These are phyloP conservation scores for Catharus ustulatus DNA, from an alignment of 2,797 vertebrate genomes.

Conservation along the genomic window DNA sequence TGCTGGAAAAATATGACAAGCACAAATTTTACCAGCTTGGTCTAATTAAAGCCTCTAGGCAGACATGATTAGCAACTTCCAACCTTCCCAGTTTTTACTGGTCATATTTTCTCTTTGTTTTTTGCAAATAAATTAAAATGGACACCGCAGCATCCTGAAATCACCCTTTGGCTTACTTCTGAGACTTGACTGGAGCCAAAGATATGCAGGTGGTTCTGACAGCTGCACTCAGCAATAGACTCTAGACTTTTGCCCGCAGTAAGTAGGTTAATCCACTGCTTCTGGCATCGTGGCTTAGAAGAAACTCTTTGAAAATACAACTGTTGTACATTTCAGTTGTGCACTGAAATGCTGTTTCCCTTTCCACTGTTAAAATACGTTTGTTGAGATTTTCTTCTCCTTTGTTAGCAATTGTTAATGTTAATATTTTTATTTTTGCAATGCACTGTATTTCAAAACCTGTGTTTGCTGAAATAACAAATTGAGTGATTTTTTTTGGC, in stretches of 20 bases:
- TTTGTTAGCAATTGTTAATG: not conserved
- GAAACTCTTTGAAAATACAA: not conserved
- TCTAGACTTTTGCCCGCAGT: not conserved
- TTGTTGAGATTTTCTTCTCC: not conserved
- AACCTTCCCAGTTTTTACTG: not conserved
- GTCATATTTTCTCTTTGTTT: not conserved
- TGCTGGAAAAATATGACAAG: not conserved
- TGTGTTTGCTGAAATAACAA: not conserved
- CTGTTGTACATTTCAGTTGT: not conserved
- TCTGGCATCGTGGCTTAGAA: not conserved
- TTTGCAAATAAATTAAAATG: not conserved
- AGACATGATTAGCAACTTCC: not conserved
- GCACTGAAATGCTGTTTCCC: not conserved
- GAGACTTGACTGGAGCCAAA: not conserved
- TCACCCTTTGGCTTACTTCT: conserved; percentile 46
- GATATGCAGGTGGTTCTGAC: conserved; percentile 54
- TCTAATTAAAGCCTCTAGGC: not conserved
- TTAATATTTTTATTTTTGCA: not conserved
- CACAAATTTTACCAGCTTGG: not conserved
- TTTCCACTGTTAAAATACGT: not conserved
- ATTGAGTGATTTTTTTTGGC: not conserved
- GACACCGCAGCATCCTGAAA: conserved; percentile 3
- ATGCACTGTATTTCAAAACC: not conserved
- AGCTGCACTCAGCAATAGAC: conserved; percentile 42
- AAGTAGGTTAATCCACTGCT: conserved; percentile 54